Conservation (phyloP, 2,113 vertebrate genomes). For the Gymnorhina tibicen region DNA sequence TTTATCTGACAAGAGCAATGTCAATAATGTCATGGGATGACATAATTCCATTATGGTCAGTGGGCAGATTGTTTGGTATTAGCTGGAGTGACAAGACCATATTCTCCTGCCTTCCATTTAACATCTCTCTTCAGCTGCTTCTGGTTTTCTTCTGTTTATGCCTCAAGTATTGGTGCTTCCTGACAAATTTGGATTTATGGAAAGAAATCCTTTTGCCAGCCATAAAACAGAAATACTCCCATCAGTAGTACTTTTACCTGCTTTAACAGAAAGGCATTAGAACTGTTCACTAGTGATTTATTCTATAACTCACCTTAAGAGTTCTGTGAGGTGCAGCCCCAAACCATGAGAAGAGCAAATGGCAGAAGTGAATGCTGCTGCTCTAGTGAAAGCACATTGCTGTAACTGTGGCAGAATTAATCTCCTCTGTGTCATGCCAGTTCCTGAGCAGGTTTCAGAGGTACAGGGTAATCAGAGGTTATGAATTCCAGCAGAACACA, state of each 20-base stretch:
- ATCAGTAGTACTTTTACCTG: neutral
- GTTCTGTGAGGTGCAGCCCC: neutral
- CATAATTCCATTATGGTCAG: neutral
- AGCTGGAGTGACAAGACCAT: neutral
- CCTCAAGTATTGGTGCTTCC: neutral
- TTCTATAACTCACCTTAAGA: neutral
- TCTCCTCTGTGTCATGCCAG: neutral
- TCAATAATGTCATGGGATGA: neutral
- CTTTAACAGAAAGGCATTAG: neutral
- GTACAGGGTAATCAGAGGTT: neutral
- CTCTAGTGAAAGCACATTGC: neutral
- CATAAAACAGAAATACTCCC: neutral
- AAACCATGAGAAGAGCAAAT: neutral
- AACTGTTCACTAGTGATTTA: neutral
- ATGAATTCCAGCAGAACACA: neutral
- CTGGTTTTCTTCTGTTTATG: neutral
- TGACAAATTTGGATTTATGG: neutral
- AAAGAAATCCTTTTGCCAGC: neutral
- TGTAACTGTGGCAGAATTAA: neutral
- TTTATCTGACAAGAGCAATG: neutral
- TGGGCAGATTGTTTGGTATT: neutral
- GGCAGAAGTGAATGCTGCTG: neutral
- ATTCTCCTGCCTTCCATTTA: neutral
- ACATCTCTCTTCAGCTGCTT: neutral
- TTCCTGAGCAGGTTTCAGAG: neutral